A percentile compares a stretch with the other conserved stretches of the same genome.
Conservation (phyloP, 2,888 invertebrate species). For the Athrips mouffetella region DNA sequence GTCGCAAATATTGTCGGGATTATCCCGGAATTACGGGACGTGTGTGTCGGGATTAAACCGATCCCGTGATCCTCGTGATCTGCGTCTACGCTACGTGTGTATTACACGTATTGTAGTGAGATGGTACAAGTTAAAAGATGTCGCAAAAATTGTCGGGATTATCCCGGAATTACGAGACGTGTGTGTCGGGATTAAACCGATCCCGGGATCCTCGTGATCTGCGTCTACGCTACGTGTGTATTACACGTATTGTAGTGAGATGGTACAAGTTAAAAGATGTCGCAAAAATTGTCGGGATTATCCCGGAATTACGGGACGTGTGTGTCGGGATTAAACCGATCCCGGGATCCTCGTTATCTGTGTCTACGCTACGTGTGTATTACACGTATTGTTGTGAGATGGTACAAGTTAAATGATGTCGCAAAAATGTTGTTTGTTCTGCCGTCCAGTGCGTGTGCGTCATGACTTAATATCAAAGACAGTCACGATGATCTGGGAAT, state of each 20-base stretch:
- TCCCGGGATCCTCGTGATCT: conserved; percentile 58
- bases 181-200: conserved; percentile 59
- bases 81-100: conserved; percentile 62
- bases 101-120: conserved; percentile 44
- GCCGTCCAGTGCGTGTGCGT: no score
- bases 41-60: conserved; percentile 59
- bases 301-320: no score
- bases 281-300: no score
- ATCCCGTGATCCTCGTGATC: conserved; percentile 59
- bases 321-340: no score
- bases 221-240: conserved; percentile 63
- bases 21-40: conserved; percentile 56
- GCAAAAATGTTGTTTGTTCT: no score
- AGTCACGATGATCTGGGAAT: no score
- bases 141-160: conserved; percentile 56
- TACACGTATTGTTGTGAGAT: no score
- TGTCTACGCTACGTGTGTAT: no score
- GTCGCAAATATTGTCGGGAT: conserved; percentile 57
- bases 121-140: conserved; percentile 27
- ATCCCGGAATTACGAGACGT: conserved; percentile 57
- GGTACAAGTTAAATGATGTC: no score
- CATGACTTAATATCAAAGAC: neutral
- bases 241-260: conserved; percentile 42
- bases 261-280: conserved; percentile 27
- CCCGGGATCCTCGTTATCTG: no score